A percentile compares a stretch with the other conserved stretches of the same genome.
Evolutionary conservation across 2,888 invertebrate genomes (phyloP).

Genomic region (Aspidiotus rigidus): DNA sequence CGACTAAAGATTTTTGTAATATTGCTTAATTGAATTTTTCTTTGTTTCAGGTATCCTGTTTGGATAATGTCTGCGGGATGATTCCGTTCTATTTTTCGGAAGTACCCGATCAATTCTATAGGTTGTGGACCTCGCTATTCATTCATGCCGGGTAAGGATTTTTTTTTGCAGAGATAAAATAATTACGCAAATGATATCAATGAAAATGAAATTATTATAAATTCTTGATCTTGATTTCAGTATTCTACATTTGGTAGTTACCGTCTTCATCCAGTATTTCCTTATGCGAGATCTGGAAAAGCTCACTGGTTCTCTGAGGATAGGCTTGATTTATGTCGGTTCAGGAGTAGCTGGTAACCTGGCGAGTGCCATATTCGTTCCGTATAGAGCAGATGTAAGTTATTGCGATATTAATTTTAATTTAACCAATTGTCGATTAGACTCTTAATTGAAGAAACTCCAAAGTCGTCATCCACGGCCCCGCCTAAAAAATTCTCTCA

Average conservation of each 20-base stretch:
- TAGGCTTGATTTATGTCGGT: constrained; percentile 86
- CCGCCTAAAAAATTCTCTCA: too few species aligned
- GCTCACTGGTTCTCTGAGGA: constrained; percentile 84
- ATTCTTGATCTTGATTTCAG: constrained; percentile 44
- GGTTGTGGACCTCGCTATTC: constrained; percentile 92
- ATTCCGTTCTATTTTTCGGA: constrained; percentile 86
- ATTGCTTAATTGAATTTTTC: constrained; percentile 15
- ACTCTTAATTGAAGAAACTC: too few species aligned
- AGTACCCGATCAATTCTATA: constrained; percentile 92
- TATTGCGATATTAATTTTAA: too few species aligned
- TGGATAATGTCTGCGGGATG: constrained; percentile 94
- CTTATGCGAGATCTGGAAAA: constrained; percentile 94
- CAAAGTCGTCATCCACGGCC: too few species aligned
- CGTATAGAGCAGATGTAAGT: constrained; percentile 87
- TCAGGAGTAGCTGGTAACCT: constrained; percentile 94
- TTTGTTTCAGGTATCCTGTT: constrained; percentile 74
- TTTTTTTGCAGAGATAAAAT: not conserved
- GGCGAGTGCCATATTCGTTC: constrained; percentile 92
- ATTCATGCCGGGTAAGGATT: constrained; percentile 79
- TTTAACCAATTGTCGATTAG: too few species aligned
- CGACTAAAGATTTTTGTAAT: too few species aligned
- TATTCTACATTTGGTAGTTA: constrained; percentile 76
- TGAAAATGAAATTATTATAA: not conserved
- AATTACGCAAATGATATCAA: not conserved
- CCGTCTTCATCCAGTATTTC: constrained; percentile 82